Evolutionary conservation across 2,888 invertebrate genomes (phyloP).

Genomic region (Apodemia mormo): DNA sequence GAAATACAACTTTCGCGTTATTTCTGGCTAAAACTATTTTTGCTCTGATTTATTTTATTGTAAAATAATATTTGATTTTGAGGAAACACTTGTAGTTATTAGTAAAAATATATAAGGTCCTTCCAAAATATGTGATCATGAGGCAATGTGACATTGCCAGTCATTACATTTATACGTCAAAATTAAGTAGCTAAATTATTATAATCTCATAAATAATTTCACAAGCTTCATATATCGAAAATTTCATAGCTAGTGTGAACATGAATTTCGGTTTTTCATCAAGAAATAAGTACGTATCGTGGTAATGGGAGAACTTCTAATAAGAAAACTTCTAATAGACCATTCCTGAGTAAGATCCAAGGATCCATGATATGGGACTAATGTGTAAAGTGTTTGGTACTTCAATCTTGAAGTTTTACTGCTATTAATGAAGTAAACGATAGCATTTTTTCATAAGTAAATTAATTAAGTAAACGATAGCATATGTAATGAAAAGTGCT

Average conservation of each 20-base stretch:
- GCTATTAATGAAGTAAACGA: conserved; percentile 25
- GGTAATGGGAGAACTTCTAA: conserved; percentile 76
- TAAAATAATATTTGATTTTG: too few relatives aligned
- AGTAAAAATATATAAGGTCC: too few relatives aligned
- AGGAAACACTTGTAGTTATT: too few relatives aligned
- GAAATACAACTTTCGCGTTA: not conserved
- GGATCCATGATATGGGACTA: conserved; percentile 64
- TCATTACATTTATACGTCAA: too few relatives aligned
- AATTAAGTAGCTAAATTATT: too few relatives aligned
- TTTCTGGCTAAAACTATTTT: too few relatives aligned
- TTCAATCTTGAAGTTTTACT: not conserved
- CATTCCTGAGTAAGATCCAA: conserved; percentile 67
- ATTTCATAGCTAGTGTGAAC: conserved; percentile 1
- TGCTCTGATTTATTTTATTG: too few relatives aligned
- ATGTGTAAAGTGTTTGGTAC: conserved; percentile 57
- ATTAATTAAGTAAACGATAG: conserved; percentile 18
- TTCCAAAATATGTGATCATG: too few relatives aligned
- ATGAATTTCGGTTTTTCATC: conserved; percentile 50
- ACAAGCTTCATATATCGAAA: not conserved
- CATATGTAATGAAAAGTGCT: too few relatives aligned
- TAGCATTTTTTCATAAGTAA: not conserved
- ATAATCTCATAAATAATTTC: too few relatives aligned
- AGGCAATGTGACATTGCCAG: too few relatives aligned
- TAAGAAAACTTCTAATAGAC: conserved; percentile 79
- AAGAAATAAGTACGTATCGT: conserved; percentile 59